Conservation (phyloP, 2,888 invertebrate genomes). For the Danaus chrysippus region DNA sequence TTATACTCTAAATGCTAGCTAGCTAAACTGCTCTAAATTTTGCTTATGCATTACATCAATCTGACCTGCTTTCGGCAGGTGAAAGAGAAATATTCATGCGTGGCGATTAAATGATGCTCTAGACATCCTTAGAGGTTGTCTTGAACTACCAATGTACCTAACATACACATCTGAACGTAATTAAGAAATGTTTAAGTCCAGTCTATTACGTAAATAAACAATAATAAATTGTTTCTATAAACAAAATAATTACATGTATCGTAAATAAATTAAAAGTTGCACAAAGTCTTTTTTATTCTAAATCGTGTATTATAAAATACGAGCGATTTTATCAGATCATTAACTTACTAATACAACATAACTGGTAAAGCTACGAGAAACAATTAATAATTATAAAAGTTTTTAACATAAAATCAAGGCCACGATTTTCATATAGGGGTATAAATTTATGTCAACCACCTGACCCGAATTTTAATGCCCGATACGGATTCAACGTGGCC, state of each 20-base stretch:
- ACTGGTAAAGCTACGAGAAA: not conserved
- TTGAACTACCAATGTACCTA: too few species aligned
- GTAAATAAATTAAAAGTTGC: too few species aligned
- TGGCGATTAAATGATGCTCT: conserved; percentile 29
- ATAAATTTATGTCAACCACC: conserved; percentile 72
- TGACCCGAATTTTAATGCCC: conserved; percentile 70
- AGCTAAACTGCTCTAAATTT: conserved; percentile 8
- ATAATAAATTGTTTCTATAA: too few species aligned
- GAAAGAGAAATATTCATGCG: conserved; percentile 22
- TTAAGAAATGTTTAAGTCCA: too few species aligned
- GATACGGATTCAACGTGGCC: conserved; percentile 54
- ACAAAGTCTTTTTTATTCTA: too few species aligned
- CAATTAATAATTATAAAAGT: conserved; percentile 11
- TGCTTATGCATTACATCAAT: conserved; percentile 25
- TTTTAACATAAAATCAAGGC: conserved; percentile 48
- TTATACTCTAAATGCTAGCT: too few species aligned
- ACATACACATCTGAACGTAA: too few species aligned
- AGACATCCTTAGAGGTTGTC: conserved; percentile 19
- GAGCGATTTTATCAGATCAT: too few species aligned
- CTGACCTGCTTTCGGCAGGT: conserved; percentile 28
- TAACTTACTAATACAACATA: too few species aligned
- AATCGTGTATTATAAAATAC: too few species aligned
- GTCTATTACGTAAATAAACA: too few species aligned
- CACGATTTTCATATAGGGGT: conserved; percentile 28
- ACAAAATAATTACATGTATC: too few species aligned